A percentile compares a stretch with the other conserved stretches of the same genome.
Conservation (phyloP, 2,797 vertebrate genomes). For the Cirrhinus molitorella region DNA sequence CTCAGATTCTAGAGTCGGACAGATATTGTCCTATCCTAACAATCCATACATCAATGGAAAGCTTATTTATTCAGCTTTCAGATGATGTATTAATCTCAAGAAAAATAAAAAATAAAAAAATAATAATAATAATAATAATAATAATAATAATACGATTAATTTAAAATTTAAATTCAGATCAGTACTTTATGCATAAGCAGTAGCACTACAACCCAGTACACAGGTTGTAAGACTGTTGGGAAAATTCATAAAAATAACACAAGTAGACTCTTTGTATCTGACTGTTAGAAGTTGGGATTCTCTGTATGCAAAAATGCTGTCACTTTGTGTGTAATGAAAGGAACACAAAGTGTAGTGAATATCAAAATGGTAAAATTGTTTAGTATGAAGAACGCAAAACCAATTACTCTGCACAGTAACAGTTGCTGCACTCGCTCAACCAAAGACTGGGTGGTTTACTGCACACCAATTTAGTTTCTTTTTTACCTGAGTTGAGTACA, state of each 20-base stretch:
- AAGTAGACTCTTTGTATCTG: neutral
- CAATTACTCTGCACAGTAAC: neutral
- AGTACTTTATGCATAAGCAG: neutral
- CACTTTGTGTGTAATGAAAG: neutral
- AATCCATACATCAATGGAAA: no score
- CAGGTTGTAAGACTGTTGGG: no score
- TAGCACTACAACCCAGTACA: neutral
- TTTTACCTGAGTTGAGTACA: neutral
- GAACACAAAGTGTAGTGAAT: neutral
- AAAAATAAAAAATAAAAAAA: no score
- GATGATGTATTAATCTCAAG: no score
- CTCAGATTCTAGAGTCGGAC: no score
- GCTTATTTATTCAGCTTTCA: no score
- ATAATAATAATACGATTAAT: no score
- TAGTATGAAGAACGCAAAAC: neutral
- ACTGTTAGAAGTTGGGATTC: neutral
- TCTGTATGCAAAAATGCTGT: neutral
- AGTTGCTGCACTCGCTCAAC: neutral
- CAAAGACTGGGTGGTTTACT: neutral
- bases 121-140: no score
- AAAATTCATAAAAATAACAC: neutral
- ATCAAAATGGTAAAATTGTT: neutral
- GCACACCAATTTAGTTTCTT: neutral
- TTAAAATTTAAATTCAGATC: no score
- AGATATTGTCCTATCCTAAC: no score